Evolutionary conservation across 37 sponge, comb jelly and placozoan genomes (phyloP), one percentile per base, ranked within the genome.

Genomic region (Dysidea cf. avara): DNA sequence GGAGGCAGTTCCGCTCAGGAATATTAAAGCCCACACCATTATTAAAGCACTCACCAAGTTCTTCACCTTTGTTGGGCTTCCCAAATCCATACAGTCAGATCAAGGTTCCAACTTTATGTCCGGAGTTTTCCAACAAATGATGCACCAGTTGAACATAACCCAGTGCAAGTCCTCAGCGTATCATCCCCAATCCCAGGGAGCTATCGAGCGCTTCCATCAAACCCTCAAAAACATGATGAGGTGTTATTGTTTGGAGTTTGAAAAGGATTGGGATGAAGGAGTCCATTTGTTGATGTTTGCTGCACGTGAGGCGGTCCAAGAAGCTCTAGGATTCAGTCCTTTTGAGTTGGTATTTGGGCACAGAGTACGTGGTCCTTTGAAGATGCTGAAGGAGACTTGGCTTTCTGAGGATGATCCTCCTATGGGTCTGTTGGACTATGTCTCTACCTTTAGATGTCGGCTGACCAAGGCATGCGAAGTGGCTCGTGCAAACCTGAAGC

Each of bases 321-420:
- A 55, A 3, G 37, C 65, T 0, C 72, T 75, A 0, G 82, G 82
- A 20, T 73, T 81, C 13, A 63, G 75, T 3, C 82, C 82, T 0
- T 71, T 81, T 40, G 82, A 81, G 40, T 39, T 81, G 20, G 11
- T 81, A 49, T 81, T 74, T 33, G 82, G 82, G 4, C 55, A 54
- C 2, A 4, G 7, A 5, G 82, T 81, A 12, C 64, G 82, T 25
- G 82, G 82, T 24, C 82, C 82, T 7, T 34, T 81, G 57, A 75
- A 81, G 25, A 54, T 72, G 36, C 82, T 81, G 26, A 43, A 51
- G 29, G 84, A 83, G 37, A 38, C 77, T 0, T 83, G 84, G 77
- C 69, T 68, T 56, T 48, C 52, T 21, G 25, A 30, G 7, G 21
- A 29, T 4, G 47, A 17, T 24, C n/a, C 14, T 12, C 78, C 68